Evolutionary conservation across 1,140 invertebrate species (phyloP).

Genomic region (Metopolophium dirhodum): DNA sequence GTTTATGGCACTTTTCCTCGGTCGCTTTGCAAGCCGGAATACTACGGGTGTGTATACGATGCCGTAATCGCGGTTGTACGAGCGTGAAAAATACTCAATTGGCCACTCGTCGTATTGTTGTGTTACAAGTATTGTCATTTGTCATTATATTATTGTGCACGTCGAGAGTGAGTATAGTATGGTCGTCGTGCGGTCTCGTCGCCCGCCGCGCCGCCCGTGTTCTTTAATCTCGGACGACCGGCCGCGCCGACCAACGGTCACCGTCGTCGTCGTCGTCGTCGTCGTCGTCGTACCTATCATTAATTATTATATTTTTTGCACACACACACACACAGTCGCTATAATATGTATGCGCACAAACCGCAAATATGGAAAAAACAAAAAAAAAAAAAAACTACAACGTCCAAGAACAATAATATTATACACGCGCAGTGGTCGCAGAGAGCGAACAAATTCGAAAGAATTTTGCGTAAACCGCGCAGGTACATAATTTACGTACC

Average conservation of each 20-base stretch:
- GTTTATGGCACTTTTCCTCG: background rate
- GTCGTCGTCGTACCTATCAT: background rate
- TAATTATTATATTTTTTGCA: background rate
- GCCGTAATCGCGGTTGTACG: background rate
- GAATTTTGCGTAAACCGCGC: background rate
- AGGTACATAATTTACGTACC: background rate
- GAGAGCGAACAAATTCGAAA: background rate
- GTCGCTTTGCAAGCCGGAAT: background rate
- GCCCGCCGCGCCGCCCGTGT: background rate
- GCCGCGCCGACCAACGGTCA: background rate
- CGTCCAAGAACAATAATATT: background rate
- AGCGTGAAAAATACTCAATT: conserved; percentile 9
- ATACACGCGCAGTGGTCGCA: background rate
- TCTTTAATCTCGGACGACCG: background rate
- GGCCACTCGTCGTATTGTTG: background rate
- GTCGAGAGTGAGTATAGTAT: background rate
- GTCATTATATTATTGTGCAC: background rate
- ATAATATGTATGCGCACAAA: background rate
- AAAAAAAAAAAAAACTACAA: background rate
- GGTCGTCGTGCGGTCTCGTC: conserved; percentile 37
- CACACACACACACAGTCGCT: background rate
- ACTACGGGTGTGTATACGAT: background rate
- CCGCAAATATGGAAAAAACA: conserved; percentile 26
- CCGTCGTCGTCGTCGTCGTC: background rate
- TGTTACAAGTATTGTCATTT: background rate